phyloP scores from a whole-genome alignment of 2,113 vertebrate genomes.

The Laterallus jamaicensis region DNA sequence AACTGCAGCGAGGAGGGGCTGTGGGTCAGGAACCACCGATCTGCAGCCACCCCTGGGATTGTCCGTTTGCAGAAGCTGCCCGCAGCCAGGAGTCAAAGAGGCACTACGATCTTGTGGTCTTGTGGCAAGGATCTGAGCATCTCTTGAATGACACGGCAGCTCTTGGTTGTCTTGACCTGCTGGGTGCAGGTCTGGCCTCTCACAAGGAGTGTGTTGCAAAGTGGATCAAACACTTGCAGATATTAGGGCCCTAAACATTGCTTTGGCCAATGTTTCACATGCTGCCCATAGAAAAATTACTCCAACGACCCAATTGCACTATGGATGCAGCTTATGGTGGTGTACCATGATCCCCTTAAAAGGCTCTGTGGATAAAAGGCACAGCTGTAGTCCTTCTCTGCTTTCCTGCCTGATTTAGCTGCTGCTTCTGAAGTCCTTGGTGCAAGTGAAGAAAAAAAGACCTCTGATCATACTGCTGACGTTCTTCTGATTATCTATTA shows the following conservation, averaged over 20 bases:
- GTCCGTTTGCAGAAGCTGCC: neutral
- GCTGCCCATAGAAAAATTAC: neutral
- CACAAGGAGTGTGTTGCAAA: fast-evolving
- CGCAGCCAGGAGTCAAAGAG: neutral
- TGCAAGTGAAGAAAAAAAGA: neutral
- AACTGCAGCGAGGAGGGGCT: neutral
- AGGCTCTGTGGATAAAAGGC: neutral
- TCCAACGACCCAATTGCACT: neutral
- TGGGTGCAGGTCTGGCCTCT: neutral
- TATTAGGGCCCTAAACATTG: fast-evolving
- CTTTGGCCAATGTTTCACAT: neutral
- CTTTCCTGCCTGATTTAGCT: neutral
- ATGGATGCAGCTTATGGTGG: neutral
- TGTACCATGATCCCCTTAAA: fast-evolving
- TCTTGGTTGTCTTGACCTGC: neutral
- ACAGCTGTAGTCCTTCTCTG: fast-evolving
- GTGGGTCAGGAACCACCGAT: neutral
- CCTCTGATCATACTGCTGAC: neutral
- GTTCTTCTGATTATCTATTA: neutral
- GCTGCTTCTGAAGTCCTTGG: neutral
- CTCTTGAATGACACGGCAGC: fast-evolving
- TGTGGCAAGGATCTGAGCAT: fast-evolving
- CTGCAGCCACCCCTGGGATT: fast-evolving
- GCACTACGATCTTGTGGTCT: fast-evolving
- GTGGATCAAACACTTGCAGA: fast-evolving